Percentiles rank a stretch among this genome's conserved stretches.
Conservation (phyloP, 2,888 invertebrate species). For the Hydropsyche betteni region DNA sequence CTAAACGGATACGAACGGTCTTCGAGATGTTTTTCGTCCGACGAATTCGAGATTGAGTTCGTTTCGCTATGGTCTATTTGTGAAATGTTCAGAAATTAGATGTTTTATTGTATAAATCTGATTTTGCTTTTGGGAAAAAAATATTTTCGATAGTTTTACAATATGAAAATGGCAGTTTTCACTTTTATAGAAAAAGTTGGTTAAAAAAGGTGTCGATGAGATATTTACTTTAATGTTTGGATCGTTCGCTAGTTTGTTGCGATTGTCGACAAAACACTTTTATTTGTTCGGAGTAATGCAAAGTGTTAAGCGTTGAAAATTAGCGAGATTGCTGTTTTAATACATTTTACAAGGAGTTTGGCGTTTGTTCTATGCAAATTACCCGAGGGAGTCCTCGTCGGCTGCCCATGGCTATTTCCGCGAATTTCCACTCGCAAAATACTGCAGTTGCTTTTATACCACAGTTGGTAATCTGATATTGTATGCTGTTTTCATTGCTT, state of each 20-base stretch:
- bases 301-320: constrained; percentile 38
- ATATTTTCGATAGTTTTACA: no score
- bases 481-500: constrained; percentile 6
- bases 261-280: constrained; percentile 18
- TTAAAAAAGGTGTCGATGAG: no score
- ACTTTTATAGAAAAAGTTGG: no score
- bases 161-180: no score
- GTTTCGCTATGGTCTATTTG: no score
- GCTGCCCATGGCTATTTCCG: constrained; percentile 35
- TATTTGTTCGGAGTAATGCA: constrained; percentile 23
- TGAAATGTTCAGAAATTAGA: no score
- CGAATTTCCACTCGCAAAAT: constrained; percentile 14
- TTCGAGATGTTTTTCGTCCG: not conserved
- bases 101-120: no score
- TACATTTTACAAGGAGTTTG: constrained; percentile 41
- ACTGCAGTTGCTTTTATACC: constrained; percentile 15
- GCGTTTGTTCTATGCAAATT: constrained; percentile 44
- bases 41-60: not conserved
- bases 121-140: no score
- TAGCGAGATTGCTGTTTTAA: constrained; percentile 43
- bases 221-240: no score
- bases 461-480: constrained; percentile 18
- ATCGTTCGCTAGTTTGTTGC: not conserved
- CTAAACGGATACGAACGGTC: constrained; percentile 4
- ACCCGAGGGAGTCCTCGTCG: constrained; percentile 32